Evolutionary conservation across 2,888 invertebrate species (phyloP).

Genomic region (Lordiphosa fenestrarum): DNA sequence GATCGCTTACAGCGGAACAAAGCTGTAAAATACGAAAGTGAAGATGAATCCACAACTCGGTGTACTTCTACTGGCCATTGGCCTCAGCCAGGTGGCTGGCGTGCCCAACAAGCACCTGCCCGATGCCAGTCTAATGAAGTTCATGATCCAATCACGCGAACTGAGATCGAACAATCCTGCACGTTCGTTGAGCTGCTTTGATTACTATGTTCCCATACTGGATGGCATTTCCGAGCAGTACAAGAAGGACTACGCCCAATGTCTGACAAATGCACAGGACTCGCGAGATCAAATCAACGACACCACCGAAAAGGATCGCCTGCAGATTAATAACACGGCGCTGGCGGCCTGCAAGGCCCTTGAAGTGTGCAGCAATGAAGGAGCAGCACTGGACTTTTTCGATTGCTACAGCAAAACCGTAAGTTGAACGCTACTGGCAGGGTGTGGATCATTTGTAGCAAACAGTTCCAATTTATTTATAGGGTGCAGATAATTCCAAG

Average conservation of each 20-base stretch:
- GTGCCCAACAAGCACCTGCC: slow-evolving; percentile 1
- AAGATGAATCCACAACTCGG: slow-evolving; percentile 47
- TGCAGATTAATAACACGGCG: slow-evolving; percentile 35
- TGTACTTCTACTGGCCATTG: slow-evolving; percentile 49
- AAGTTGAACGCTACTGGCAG: slow-evolving; percentile 1
- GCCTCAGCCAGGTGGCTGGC: slow-evolving; percentile 45
- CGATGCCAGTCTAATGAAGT: slow-evolving; percentile 46
- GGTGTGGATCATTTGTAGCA: no score
- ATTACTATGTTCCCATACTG: slow-evolving; percentile 49
- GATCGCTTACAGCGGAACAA: slow-evolving; percentile 24
- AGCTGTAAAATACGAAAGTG: neutral
- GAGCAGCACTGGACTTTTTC: slow-evolving; percentile 33
- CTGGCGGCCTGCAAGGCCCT: slow-evolving; percentile 41
- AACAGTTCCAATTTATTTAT: neutral
- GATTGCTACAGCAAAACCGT: slow-evolving; percentile 49
- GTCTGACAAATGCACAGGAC: slow-evolving; percentile 4
- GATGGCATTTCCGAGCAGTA: slow-evolving; percentile 27
- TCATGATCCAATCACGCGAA: slow-evolving; percentile 58
- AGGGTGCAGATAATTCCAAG: slow-evolving; percentile 42
- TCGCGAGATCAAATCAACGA: slow-evolving; percentile 25
- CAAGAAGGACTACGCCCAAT: slow-evolving; percentile 24
- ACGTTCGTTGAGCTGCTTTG: slow-evolving; percentile 44
- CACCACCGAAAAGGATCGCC: slow-evolving; percentile 33
- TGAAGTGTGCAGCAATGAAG: slow-evolving; percentile 16
- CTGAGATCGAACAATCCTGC: slow-evolving; percentile 27